These are phyloP conservation scores for Apantesis nais DNA, from an alignment of 2,888 invertebrate genomes.

Conservation along the genomic window DNA sequence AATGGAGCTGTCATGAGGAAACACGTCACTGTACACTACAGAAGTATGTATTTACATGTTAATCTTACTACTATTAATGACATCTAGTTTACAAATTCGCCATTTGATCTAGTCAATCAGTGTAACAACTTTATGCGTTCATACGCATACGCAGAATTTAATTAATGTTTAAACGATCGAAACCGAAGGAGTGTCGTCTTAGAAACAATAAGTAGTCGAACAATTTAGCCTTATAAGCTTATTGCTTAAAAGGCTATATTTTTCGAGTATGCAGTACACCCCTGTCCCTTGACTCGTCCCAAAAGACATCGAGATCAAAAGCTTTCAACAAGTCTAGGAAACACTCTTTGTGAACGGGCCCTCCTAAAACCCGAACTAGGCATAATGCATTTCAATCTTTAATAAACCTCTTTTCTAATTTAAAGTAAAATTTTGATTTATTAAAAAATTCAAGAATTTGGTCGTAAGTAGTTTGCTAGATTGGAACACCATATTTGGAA, in stretches of 20 bases:
- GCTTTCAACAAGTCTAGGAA: too few species aligned
- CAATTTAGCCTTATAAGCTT: not conserved
- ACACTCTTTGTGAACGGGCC: too few species aligned
- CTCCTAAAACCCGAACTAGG: too few species aligned
- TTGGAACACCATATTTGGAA: not conserved
- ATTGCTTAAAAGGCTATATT: too few species aligned
- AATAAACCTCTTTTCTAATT: too few species aligned
- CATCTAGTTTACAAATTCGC: not conserved
- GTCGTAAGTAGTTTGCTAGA: not conserved
- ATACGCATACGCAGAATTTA: too few species aligned
- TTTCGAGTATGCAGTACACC: too few species aligned
- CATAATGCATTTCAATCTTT: too few species aligned
- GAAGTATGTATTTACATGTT: conserved; percentile 70
- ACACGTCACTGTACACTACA: conserved; percentile 83
- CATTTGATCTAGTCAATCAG: not conserved
- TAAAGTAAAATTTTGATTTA: too few species aligned
- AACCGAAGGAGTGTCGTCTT: not conserved
- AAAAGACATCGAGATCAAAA: too few species aligned
- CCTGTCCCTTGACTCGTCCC: too few species aligned
- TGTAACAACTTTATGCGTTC: not conserved
- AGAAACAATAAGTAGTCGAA: not conserved
- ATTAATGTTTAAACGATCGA: not conserved
- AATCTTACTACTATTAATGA: not conserved
- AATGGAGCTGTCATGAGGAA: conserved; percentile 83
- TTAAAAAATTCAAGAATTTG: too few species aligned